These are phyloP conservation scores for Lophura nycthemera DNA, from an alignment of 2,113 vertebrate species.

Conservation along the genomic window DNA sequence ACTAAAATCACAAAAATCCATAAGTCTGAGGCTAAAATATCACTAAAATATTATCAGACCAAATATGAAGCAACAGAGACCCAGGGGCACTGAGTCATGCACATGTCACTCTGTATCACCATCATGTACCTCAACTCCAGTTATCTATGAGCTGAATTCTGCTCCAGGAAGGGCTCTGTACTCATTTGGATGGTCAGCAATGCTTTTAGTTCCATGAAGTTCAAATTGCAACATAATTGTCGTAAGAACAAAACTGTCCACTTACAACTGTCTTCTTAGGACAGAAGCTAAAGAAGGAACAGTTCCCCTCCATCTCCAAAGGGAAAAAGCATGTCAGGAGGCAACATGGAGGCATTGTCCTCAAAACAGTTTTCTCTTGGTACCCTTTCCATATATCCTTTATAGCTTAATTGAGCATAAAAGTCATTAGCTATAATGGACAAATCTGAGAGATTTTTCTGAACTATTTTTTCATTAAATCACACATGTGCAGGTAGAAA, in stretches of 20 bases:
- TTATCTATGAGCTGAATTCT: neutral
- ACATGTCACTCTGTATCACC: neutral
- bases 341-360: neutral
- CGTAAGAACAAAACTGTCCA: neutral
- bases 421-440: neutral
- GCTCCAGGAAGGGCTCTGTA: neutral
- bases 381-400: neutral
- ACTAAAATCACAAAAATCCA: neutral
- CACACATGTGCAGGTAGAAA: neutral
- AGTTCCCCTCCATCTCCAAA: neutral
- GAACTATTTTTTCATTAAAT: neutral
- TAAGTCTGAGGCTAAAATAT: neutral
- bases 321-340: neutral
- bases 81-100: neutral
- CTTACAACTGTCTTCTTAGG: neutral
- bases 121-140: rapidly evolving
- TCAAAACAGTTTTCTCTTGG: neutral
- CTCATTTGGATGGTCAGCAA: neutral
- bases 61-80: neutral
- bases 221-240: neutral
- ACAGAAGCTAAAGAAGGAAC: neutral
- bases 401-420: neutral
- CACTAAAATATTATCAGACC: neutral
- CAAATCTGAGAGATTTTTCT: neutral
- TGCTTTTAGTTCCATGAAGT: neutral